These are phyloP conservation scores for Agrochola lota DNA, from an alignment of 2,888 invertebrate species.

Conservation along the genomic window DNA sequence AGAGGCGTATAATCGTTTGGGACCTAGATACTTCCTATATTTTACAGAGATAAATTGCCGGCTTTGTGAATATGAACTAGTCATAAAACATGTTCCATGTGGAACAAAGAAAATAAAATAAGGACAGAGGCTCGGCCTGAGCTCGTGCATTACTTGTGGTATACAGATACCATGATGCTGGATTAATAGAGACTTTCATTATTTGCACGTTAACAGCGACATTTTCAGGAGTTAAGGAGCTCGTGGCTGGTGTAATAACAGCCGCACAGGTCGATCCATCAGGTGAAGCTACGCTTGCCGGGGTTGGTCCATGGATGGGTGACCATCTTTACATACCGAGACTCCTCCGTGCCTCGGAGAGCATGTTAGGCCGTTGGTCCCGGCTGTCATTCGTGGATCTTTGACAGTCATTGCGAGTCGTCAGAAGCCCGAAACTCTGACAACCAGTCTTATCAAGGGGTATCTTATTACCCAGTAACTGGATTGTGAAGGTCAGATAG, in stretches of 20 bases:
- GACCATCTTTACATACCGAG: too few species aligned
- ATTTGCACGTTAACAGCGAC: neutral
- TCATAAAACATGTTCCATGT: constrained; percentile 10
- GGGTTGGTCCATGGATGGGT: too few species aligned
- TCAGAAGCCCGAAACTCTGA: too few species aligned
- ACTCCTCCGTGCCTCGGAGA: too few species aligned
- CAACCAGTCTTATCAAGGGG: too few species aligned
- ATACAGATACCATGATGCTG: neutral
- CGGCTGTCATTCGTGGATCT: too few species aligned
- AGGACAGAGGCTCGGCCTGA: neutral
- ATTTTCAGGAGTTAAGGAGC: neutral
- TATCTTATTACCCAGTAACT: too few species aligned
- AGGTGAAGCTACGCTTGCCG: neutral
- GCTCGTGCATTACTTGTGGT: constrained; percentile 5
- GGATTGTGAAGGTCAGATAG: too few species aligned
- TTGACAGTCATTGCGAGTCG: too few species aligned
- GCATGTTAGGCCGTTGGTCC: too few species aligned
- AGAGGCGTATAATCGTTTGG: neutral
- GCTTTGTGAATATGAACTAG: constrained; percentile 13
- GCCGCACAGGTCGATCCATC: too few species aligned
- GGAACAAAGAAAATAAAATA: constrained; percentile 14
- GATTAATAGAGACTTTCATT: neutral
- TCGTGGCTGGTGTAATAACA: constrained; percentile 7
- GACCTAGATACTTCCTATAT: neutral
- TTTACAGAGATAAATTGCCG: constrained; percentile 2